Percentiles rank a stretch among this genome's conserved stretches.
Evolutionary conservation across 23 tunicate genomes (phyloP).

Genomic region (Styela plicata): DNA sequence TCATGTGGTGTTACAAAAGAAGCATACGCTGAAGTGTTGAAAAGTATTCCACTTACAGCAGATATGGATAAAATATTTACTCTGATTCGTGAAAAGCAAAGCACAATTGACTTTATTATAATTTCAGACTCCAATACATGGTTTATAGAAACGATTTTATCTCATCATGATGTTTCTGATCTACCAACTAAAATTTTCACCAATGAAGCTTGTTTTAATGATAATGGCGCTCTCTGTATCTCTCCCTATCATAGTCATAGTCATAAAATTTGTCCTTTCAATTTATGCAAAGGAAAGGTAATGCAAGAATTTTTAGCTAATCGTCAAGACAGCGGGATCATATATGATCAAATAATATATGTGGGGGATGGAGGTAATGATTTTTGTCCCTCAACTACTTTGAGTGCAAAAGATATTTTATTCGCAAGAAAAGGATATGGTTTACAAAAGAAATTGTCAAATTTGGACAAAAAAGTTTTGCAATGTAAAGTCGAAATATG

Average conservation of each 20-base stretch:
- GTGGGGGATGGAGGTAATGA: conserved; percentile 63
- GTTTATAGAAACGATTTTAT: conserved; percentile 38
- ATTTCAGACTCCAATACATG: conserved; percentile 51
- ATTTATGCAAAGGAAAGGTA: conserved; percentile 52
- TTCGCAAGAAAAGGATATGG: conserved; percentile 42
- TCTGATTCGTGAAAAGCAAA: not conserved
- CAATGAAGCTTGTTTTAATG: conserved; percentile 17
- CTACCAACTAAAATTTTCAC: conserved; percentile 30
- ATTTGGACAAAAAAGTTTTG: not conserved
- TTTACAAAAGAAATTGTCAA: conserved; percentile 15
- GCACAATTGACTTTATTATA: conserved; percentile 50
- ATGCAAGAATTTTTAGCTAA: conserved; percentile 8
- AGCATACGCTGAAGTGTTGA: not conserved
- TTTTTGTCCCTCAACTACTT: conserved; percentile 31
- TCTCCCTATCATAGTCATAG: conserved; percentile 39
- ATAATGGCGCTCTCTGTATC: conserved; percentile 7
- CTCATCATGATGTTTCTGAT: not conserved
- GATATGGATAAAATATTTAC: conserved; percentile 31
- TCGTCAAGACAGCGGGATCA: not conserved
- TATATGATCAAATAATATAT: conserved; percentile 35
- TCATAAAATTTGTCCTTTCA: conserved; percentile 45
- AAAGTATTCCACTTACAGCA: conserved; percentile 16
- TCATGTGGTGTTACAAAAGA: conserved; percentile 4
- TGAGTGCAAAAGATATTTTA: conserved; percentile 22
- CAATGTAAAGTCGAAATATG: not conserved